These are phyloP conservation scores for Drosophila rubida DNA, from an alignment of 2,888 invertebrate species.

Conservation along the genomic window DNA sequence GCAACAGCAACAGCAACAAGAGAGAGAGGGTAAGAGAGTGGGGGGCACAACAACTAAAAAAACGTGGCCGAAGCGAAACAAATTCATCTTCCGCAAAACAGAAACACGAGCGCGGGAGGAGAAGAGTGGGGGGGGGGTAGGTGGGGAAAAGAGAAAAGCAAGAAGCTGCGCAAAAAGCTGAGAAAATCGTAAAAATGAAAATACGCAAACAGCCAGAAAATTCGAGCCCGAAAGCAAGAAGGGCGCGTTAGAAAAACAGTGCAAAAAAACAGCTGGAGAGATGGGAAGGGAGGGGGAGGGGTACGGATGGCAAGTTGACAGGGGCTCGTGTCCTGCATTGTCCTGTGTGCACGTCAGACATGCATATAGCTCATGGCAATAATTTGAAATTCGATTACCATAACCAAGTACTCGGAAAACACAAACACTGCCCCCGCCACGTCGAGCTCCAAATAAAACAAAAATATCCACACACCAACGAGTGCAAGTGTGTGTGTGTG, in stretches of 20 bases:
- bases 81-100: constrained; percentile 63
- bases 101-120: background rate
- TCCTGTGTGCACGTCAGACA: constrained; percentile 47
- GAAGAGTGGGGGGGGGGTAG: background rate
- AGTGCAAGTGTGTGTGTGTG: background rate
- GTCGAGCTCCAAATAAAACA: background rate
- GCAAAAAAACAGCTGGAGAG: background rate
- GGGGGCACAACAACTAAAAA: constrained; percentile 42
- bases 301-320: background rate
- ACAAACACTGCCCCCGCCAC: constrained; percentile 50
- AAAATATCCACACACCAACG: background rate
- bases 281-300: too few species aligned
- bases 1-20: constrained; percentile 31
- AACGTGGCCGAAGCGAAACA: constrained; percentile 40
- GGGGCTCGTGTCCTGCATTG: constrained; percentile 11
- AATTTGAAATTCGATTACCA: constrained; percentile 83
- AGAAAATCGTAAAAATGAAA: constrained; percentile 28
- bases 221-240: constrained; percentile 28
- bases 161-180: constrained; percentile 22
- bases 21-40: constrained; percentile 25
- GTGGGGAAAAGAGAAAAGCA: constrained; percentile 13
- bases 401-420: constrained; percentile 80
- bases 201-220: constrained; percentile 34
- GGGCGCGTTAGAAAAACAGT: constrained; percentile 41
- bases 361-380: constrained; percentile 76